Evolutionary conservation across 2,113 vertebrate genomes (phyloP), one percentile per base, ranked within the genome.

Genomic region (Coracopsis vasa): DNA sequence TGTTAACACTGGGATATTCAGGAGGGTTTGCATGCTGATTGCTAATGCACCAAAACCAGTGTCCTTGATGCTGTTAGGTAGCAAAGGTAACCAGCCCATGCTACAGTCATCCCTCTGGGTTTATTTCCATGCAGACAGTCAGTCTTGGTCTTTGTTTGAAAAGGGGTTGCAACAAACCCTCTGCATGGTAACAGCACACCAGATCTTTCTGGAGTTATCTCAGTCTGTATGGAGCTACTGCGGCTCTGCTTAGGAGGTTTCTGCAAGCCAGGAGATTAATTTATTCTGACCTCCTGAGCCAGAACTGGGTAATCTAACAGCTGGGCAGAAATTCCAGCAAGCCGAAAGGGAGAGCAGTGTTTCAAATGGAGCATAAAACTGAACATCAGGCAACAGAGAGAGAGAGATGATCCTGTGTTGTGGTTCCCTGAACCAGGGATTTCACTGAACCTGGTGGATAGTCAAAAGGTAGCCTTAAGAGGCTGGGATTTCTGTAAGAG

Each of bases 1-100:
- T 24, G 7, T 48, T 39, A 1, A 24, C 1, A 0, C 1, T 60
- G 44, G 58, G 11, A 35, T 86, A 62, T 77, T 54, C 51, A 69
- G 35, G 39, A 45, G 14, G 11, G 11, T 29, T 69, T 70, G 25
- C 23, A 6, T 56, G 53, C 37, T 0, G 3, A 6, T 67, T 18
- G 56, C 24, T 77, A 2, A 16, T 24, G 48, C 8, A 13, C 47
- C n/a, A 42, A 53, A 87, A 9, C 6, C 47, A 28, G 54, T 28
- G 28, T 58, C 45, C 54, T 70, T 7, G 1, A 31, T 2, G 8
- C n/a, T 84, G 48, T 11, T 12, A 42, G 31, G 47, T 31, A 67
- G 54, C 45, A 66, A 39, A 88, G 45, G 37, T 35, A 41, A 56
- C 48, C 48, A 45, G 39, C 16, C 24, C 23, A 6, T 21, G 33